Evolutionary conservation across 2,888 invertebrate species (phyloP).

Genomic region (Spisula subtruncata): DNA sequence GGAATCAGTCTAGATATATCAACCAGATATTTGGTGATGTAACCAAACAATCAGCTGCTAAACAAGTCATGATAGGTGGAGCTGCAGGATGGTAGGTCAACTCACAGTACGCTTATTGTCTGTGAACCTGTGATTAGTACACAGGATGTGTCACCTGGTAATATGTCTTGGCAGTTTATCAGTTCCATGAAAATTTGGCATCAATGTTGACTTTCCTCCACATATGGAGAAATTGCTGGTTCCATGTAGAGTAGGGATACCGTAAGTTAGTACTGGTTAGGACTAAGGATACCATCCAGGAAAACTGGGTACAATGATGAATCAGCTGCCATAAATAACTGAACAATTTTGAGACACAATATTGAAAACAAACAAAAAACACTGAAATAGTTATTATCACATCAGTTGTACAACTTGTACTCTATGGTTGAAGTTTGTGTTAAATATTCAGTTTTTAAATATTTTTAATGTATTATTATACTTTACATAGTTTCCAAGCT

Average conservation of each 20-base stretch:
- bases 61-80: conserved; percentile 95
- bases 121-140: too few relatives aligned
- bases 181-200: neutral
- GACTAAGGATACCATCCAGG: neutral
- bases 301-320: neutral
- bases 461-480: too few relatives aligned
- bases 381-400: too few relatives aligned
- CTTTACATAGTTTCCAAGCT: too few relatives aligned
- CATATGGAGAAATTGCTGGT: neutral
- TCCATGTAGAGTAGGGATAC: neutral
- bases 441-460: too few relatives aligned
- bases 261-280: neutral
- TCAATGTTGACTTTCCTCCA: neutral
- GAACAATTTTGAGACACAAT: too few relatives aligned
- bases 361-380: too few relatives aligned
- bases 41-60: conserved; percentile 94
- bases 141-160: neutral
- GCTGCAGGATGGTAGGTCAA: conserved; percentile 94
- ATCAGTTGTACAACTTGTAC: too few relatives aligned
- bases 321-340: neutral
- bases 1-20: conserved; percentile 67
- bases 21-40: conserved; percentile 90
- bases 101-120: neutral
- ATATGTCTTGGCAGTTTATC: neutral
- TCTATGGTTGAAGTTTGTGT: too few relatives aligned